Evolutionary conservation across 2,888 invertebrate species (phyloP).

Genomic region (Mycalesis mineus): DNA sequence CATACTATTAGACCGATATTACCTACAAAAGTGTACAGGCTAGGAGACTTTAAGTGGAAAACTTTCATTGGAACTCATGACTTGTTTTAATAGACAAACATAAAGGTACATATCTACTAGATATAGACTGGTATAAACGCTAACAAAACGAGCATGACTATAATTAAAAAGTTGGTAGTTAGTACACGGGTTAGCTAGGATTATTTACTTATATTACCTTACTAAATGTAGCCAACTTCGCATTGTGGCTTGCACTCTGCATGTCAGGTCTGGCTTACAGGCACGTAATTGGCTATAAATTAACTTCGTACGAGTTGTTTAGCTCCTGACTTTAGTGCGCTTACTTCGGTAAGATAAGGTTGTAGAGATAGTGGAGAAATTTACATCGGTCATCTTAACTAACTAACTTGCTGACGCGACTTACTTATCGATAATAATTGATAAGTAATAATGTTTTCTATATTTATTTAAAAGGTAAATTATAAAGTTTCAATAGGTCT

Average conservation of each 20-base stretch:
- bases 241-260: slow-evolving; percentile 24
- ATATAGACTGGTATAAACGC: too few species aligned
- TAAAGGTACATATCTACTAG: too few species aligned
- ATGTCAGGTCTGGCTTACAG: slow-evolving; percentile 50
- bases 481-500: too few species aligned
- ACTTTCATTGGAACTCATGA: too few species aligned
- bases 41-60: too few species aligned
- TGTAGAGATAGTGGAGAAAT: slow-evolving; percentile 21
- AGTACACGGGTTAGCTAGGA: background rate
- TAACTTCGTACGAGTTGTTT: slow-evolving; percentile 61
- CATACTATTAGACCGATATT: too few species aligned
- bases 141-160: background rate
- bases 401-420: too few species aligned
- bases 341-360: slow-evolving; percentile 40
- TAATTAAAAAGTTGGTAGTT: background rate
- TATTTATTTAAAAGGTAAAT: too few species aligned
- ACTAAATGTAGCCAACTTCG: slow-evolving; percentile 17
- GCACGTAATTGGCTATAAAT: slow-evolving; percentile 75
- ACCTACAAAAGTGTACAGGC: too few species aligned
- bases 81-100: too few species aligned
- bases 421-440: too few species aligned
- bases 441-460: too few species aligned
- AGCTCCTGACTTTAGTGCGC: slow-evolving; percentile 46
- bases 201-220: slow-evolving; percentile 13
- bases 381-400: slow-evolving; percentile 23